Evolutionary conservation across 2,888 invertebrate species (phyloP).

Genomic region (Peribatodes rhomboidaria): DNA sequence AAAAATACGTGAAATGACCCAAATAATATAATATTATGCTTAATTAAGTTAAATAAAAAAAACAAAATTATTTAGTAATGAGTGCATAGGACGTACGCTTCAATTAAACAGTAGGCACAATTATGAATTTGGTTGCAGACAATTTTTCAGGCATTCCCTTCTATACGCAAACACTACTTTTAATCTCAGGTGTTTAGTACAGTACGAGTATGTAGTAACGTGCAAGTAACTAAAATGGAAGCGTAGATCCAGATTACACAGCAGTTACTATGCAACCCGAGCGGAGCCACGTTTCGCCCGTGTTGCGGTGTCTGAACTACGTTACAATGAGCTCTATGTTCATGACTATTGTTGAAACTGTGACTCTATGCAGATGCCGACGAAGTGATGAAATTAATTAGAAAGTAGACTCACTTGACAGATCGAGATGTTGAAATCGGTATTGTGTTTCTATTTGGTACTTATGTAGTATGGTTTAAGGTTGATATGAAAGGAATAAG

Average conservation of each 20-base stretch:
- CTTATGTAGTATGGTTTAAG: too few species aligned
- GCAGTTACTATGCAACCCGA: neutral
- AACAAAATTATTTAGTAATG: too few species aligned
- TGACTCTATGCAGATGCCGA: neutral
- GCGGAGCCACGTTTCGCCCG: neutral
- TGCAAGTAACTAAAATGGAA: neutral
- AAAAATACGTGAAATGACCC: too few species aligned
- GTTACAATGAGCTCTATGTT: neutral
- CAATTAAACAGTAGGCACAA: neutral
- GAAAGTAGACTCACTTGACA: slow-evolving; percentile 2
- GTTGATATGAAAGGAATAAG: neutral
- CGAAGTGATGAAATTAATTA: neutral
- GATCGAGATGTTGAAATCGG: neutral
- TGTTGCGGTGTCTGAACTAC: neutral
- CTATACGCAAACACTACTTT: neutral
- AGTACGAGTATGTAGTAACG: neutral
- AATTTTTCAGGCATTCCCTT: neutral
- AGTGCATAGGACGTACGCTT: too few species aligned
- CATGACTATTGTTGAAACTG: neutral
- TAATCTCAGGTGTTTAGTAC: neutral
- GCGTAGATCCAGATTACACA: neutral
- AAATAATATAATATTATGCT: too few species aligned
- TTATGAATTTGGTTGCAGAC: too few species aligned
- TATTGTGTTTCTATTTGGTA: slow-evolving; percentile 1
- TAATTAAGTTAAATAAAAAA: too few species aligned